Percentiles rank a stretch among this genome's conserved stretches.
Conservation (phyloP, 2,888 invertebrate species). For the Conops quadrifasciatus region DNA sequence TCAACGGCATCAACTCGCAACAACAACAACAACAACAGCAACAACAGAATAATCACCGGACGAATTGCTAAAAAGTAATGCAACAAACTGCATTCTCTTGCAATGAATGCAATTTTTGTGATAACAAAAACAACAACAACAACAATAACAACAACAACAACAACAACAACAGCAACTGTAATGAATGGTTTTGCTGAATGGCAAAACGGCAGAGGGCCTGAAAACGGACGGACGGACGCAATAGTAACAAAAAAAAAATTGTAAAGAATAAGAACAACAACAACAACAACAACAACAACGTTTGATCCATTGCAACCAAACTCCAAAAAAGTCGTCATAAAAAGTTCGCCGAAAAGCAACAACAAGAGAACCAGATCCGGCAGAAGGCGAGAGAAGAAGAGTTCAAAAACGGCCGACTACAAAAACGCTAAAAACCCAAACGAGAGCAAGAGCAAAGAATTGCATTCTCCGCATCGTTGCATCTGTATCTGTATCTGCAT, state of each 20-base stretch:
- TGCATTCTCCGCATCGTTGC: constrained; percentile 11
- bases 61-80: too few species aligned
- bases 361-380: constrained; percentile 28
- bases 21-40: too few species aligned
- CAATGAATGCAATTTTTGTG: too few species aligned
- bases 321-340: neutral
- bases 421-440: neutral
- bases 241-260: neutral
- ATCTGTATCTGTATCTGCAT: constrained; percentile 31
- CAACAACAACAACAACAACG: neutral
- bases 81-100: too few species aligned
- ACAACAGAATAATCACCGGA: too few species aligned
- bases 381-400: neutral
- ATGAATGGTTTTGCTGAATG: constrained; percentile 14
- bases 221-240: neutral
- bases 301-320: constrained; percentile 6
- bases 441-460: constrained; percentile 27
- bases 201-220: neutral
- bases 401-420: too few species aligned
- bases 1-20: too few species aligned
- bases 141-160: too few species aligned
- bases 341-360: constrained; percentile 32
- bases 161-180: constrained; percentile 22
- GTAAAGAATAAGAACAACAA: constrained; percentile 2
- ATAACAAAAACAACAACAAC: too few species aligned